phyloP scores from a whole-genome alignment of 2,888 invertebrate genomes.

The Endotricha flammealis region DNA sequence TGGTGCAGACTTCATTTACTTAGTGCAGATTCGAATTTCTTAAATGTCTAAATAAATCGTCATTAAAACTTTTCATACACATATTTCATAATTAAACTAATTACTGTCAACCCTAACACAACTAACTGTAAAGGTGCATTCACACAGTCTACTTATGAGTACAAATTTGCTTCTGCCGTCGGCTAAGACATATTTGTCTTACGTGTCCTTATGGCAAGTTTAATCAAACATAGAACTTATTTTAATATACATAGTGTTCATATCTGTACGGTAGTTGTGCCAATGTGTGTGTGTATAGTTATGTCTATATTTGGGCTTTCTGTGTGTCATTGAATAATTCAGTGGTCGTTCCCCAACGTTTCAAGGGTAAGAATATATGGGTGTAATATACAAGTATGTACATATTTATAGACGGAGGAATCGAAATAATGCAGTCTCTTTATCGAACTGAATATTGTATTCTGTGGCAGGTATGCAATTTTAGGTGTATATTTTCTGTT shows the following conservation, averaged over 20 bases:
- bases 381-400: constrained; percentile 45
- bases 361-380: constrained; percentile 75
- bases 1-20: too few relatives aligned
- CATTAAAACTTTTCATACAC: constrained; percentile 30
- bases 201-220: constrained; percentile 51
- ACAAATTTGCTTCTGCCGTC: constrained; percentile 67
- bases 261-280: constrained; percentile 40
- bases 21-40: too few relatives aligned
- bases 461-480: constrained; percentile 24
- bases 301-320: constrained; percentile 73
- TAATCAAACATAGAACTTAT: constrained; percentile 62
- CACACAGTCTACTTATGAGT: constrained; percentile 63
- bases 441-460: constrained; percentile 41
- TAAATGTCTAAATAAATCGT: too few relatives aligned
- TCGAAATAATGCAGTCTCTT: constrained; percentile 46
- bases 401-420: constrained; percentile 39
- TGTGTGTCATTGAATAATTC: constrained; percentile 76
- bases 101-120: constrained; percentile 52
- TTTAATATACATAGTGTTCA: constrained; percentile 41
- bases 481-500: constrained; percentile 13
- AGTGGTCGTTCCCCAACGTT: constrained; percentile 70
- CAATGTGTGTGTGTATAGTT: constrained; percentile 49
- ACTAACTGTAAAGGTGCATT: constrained; percentile 61
- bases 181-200: constrained; percentile 71
- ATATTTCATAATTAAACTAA: constrained; percentile 45